Percentiles rank a stretch among this genome's conserved stretches.
phyloP scores from a whole-genome alignment of 2,113 vertebrate genomes.

The Brevimyrus niger region DNA sequence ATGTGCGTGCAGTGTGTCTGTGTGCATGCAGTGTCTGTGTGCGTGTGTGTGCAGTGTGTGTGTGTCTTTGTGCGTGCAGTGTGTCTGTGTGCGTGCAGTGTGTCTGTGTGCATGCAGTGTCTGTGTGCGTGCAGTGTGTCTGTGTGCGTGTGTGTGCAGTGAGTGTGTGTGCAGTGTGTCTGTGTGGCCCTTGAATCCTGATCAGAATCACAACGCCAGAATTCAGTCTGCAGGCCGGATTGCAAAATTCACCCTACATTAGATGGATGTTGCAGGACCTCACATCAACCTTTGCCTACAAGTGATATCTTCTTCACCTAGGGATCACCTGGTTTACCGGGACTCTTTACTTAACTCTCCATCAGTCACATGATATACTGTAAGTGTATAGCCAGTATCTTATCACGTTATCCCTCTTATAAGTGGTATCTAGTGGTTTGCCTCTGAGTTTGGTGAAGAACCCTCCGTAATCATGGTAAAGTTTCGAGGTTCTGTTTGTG shows the following conservation, averaged over 20 bases:
- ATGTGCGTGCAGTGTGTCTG: neutral
- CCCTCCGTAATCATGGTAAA: neutral
- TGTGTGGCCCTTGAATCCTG: neutral
- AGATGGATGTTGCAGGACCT: neutral
- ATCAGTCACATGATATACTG: neutral
- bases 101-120: no score
- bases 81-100: no score
- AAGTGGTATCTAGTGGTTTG: neutral
- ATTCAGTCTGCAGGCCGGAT: neutral
- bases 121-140: no score
- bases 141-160: no score
- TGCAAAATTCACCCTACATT: neutral
- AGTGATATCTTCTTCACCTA: neutral
- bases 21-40: no score
- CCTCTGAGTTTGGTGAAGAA: neutral
- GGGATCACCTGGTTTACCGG: neutral
- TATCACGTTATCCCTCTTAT: neutral
- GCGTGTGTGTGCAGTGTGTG: no score
- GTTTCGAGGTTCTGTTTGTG: neutral
- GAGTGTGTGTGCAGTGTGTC: no score
- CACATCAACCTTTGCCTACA: neutral
- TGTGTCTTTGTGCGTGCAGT: no score
- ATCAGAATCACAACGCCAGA: neutral
- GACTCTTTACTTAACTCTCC: neutral
- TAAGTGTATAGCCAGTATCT: neutral